Base-by-base conservation (phyloP, 2,797 vertebrate genomes). In the Enteromius anoplus region DNA sequence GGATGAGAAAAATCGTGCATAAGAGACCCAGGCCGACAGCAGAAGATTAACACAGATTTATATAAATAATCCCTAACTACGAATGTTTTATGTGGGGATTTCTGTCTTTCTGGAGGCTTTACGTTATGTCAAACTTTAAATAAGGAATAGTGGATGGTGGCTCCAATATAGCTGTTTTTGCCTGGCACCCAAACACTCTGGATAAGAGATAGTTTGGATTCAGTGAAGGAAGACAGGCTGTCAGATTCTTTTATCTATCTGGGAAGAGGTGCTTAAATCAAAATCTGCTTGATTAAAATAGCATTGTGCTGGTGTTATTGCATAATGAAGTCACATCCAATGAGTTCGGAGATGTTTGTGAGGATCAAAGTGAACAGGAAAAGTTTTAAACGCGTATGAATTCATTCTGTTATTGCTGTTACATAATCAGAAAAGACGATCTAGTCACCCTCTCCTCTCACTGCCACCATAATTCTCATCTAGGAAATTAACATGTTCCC, bases 11-110 rank as follows among this genome's bases (percentile, higher is more conserved):
- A 32, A 32, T 71, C 26, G 55, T 80, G 37, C 51, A 14, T 45
- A 17, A 29, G 26, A 71, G 14, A 58, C 19, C 26, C n/a, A 32
- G 1, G 17, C 68, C 19, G 5, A 47, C 9, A 14, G 23, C 26
- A 62, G 40, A 60, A 60, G 26, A 62, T 47, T 80, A 62, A 71
- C 76, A 78, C 34, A 66, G 45, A 51, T 78, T 78, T 78, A 78
- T 58, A 72, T 45, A 60, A 66, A 66, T 66, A 51, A 78, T 66
- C 76, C 5, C 26, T 34, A 23, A 49, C 12, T 1, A 51, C 49
- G 45, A 40, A 49, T 37, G 60, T 34, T 66, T 66, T 21, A 51
- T 66, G 29, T 49, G 45, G 2, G 26, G 58, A 47, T 47, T 78
- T 78, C 62, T 32, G 40, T 32, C 42, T 62, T 45, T 65, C 75